A percentile compares a stretch with the other conserved stretches of the same genome.
Evolutionary conservation across 2,113 vertebrate genomes (phyloP).

Genomic region (Isurus oxyrinchus): DNA sequence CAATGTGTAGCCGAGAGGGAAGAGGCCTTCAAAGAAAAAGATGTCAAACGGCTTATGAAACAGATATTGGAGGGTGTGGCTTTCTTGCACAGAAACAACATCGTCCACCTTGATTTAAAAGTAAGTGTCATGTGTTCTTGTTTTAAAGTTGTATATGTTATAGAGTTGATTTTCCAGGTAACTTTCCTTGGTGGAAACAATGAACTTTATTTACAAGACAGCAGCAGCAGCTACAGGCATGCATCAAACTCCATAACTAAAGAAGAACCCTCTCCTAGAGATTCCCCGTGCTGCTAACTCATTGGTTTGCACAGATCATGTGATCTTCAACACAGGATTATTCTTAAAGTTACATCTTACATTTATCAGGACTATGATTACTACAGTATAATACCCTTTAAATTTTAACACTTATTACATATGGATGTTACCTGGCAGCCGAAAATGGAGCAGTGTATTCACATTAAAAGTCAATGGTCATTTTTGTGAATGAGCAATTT

Average conservation of each 20-base stretch:
- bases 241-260: no score
- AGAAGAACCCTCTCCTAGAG: no score
- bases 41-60: conserved; percentile 62
- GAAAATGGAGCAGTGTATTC: neutral
- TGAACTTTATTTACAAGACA: no score
- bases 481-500: neutral
- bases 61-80: conserved; percentile 62
- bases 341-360: no score
- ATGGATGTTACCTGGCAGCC: neutral
- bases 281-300: no score
- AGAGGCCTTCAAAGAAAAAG: conserved; percentile 58
- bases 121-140: conserved; percentile 41
- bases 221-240: no score
- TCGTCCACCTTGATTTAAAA: conserved; percentile 66
- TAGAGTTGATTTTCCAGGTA: no score
- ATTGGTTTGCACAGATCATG: no score
- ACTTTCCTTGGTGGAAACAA: no score
- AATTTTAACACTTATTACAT: neutral
- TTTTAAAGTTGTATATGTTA: neutral
- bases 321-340: no score
- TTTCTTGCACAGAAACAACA: conserved; percentile 57
- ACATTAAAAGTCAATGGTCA: neutral
- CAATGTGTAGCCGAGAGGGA: conserved; percentile 61
- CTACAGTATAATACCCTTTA: neutral
- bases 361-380: no score